Conservation (phyloP, 2,888 invertebrate genomes). For the Parelbella ahira region DNA sequence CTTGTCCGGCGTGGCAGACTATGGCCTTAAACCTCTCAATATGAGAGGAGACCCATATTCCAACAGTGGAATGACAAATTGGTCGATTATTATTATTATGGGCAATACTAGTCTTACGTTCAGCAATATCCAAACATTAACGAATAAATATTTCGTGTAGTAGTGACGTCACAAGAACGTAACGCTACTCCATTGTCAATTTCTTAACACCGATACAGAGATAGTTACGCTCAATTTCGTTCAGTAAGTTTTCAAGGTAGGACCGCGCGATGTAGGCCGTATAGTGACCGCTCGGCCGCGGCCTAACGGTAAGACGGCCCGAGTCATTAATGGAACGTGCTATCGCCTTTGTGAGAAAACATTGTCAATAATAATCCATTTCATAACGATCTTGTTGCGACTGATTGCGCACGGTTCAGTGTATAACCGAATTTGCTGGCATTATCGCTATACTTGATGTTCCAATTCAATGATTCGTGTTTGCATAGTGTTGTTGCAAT, state of each 20-base stretch:
- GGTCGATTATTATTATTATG: too few relatives aligned
- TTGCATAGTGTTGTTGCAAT: slow-evolving; percentile 4
- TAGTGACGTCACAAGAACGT: too few relatives aligned
- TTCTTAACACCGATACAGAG: too few relatives aligned
- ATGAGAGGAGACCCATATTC: too few relatives aligned
- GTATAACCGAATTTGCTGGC: slow-evolving; percentile 12
- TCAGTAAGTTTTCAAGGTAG: slow-evolving; percentile 10
- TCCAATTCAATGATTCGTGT: slow-evolving; percentile 4
- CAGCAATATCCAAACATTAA: too few relatives aligned
- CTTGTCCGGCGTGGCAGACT: too few relatives aligned
- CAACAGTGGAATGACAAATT: too few relatives aligned
- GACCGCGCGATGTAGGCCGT: slow-evolving; percentile 15
- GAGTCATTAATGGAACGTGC: slow-evolving; percentile 29
- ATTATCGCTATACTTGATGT: background rate
- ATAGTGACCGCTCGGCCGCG: slow-evolving; percentile 26
- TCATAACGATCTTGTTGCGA: slow-evolving; percentile 12
- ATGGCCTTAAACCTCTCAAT: too few relatives aligned
- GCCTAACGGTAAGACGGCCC: slow-evolving; percentile 30
- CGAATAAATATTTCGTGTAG: too few relatives aligned
- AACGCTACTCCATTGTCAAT: too few relatives aligned
- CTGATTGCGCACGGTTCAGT: slow-evolving; percentile 8
- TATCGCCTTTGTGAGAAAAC: slow-evolving; percentile 27
- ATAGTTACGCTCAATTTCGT: too few relatives aligned
- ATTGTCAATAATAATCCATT: slow-evolving; percentile 24
- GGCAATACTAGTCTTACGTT: too few relatives aligned